Conservation (phyloP, 2,888 invertebrate species). For the Drosophila subquinaria region DNA sequence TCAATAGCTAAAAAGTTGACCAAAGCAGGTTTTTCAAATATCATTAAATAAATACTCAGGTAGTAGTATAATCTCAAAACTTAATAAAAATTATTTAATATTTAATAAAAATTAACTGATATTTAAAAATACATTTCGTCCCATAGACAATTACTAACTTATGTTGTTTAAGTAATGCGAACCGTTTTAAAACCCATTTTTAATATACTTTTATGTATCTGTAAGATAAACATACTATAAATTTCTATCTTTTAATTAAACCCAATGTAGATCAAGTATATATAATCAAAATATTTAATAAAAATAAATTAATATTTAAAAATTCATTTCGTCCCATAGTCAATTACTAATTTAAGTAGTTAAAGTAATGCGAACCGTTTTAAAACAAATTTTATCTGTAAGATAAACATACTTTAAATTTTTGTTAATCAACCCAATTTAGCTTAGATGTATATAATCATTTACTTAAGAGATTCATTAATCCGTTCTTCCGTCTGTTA, state of each 20-base stretch:
- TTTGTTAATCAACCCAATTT: not conserved
- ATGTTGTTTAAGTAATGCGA: not conserved
- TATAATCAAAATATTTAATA: no score
- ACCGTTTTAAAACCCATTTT: not conserved
- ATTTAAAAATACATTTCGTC: not conserved
- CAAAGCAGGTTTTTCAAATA: no score
- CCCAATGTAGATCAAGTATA: no score
- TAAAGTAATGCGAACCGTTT: not conserved
- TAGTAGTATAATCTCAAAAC: no score
- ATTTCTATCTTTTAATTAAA: no score
- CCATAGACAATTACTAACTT: not conserved
- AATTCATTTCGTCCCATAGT: not conserved
- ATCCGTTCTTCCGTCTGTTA: not conserved
- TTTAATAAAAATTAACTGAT: not conserved
- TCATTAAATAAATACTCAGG: no score
- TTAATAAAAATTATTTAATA: no score
- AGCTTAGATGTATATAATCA: not conserved
- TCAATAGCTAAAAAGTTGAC: no score
- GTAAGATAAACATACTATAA: not conserved
- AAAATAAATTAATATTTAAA: not conserved
- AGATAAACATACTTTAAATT: no score
- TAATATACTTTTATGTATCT: no score
- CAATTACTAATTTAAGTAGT: not conserved
- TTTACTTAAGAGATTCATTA: not conserved
- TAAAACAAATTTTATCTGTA: not conserved